Percentiles rank a stretch among this genome's conserved stretches.
phyloP scores from a whole-genome alignment of 2,797 vertebrate species.

The Caiman crocodilus region DNA sequence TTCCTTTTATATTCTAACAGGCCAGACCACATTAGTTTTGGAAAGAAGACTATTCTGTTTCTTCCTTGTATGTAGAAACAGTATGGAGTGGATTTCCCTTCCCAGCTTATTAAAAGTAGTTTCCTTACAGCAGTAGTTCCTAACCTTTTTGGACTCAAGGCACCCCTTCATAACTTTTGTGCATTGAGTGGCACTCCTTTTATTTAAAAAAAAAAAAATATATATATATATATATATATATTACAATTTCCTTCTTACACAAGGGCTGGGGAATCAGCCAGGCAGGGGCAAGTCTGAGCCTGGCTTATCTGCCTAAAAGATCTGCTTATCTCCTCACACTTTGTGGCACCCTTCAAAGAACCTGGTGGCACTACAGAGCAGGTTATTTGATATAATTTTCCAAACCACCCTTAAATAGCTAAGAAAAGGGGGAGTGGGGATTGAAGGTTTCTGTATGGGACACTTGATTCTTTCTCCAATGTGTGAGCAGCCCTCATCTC shows the following conservation, averaged over 20 bases:
- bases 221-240: too few species aligned
- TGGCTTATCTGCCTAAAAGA: too few species aligned
- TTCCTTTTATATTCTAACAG: neutral
- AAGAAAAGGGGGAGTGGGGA: neutral
- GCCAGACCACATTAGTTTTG: neutral
- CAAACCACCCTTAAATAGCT: neutral
- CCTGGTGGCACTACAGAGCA: too few species aligned
- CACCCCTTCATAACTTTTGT: too few species aligned
- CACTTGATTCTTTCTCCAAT: neutral
- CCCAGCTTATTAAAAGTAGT: neutral
- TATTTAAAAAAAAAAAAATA: too few species aligned
- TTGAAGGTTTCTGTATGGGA: neutral
- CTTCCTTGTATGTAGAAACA: neutral
- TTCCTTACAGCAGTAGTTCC: neutral
- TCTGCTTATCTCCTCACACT: too few species aligned
- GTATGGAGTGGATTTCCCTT: neutral
- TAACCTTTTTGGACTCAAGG: too few species aligned
- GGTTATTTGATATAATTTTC: neutral
- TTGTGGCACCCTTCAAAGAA: too few species aligned
- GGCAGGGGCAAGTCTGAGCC: too few species aligned
- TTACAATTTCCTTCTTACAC: too few species aligned
- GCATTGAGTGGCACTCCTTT: neutral
- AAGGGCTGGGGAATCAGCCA: too few species aligned
- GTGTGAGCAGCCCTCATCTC: neutral
- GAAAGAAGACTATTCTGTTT: neutral